phyloP scores from a whole-genome alignment of 2,888 invertebrate species.

The Tromatobia lineatoria region DNA sequence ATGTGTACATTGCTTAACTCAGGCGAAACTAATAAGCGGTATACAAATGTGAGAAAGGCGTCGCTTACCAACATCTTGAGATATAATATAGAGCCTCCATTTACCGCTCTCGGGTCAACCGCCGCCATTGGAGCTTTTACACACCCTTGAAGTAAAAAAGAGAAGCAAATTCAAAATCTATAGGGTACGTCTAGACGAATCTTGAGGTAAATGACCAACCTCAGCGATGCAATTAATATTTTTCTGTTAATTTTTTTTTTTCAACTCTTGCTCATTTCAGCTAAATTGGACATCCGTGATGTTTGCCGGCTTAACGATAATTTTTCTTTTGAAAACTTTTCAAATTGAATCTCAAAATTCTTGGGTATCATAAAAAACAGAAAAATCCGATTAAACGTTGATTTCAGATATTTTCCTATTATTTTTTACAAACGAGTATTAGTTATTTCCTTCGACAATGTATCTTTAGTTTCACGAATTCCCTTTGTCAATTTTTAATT shows the following conservation, averaged over 20 bases:
- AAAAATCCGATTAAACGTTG: no score
- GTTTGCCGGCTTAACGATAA: no score
- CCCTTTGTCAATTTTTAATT: no score
- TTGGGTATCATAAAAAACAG: no score
- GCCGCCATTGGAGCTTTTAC: neutral
- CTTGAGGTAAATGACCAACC: conserved; percentile 7
- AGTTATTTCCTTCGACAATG: no score
- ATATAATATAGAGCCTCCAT: neutral
- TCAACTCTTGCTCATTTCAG: neutral
- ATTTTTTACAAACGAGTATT: no score
- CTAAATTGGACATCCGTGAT: no score
- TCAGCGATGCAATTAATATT: neutral
- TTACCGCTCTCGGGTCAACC: neutral
- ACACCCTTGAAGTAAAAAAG: neutral
- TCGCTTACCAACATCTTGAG: neutral
- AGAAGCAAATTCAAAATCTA: neutral
- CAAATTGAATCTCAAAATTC: no score
- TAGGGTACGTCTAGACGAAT: neutral
- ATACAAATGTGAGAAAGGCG: conserved; percentile 4
- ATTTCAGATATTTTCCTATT: no score
- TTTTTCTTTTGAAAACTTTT: no score
- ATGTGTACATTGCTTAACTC: conserved; percentile 38
- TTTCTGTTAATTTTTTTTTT: neutral
- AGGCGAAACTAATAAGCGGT: conserved; percentile 18
- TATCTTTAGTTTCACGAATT: no score